These are phyloP conservation scores for Phrynocephalus versicolor DNA, from an alignment of 2,113 vertebrate species.

Conservation along the genomic window DNA sequence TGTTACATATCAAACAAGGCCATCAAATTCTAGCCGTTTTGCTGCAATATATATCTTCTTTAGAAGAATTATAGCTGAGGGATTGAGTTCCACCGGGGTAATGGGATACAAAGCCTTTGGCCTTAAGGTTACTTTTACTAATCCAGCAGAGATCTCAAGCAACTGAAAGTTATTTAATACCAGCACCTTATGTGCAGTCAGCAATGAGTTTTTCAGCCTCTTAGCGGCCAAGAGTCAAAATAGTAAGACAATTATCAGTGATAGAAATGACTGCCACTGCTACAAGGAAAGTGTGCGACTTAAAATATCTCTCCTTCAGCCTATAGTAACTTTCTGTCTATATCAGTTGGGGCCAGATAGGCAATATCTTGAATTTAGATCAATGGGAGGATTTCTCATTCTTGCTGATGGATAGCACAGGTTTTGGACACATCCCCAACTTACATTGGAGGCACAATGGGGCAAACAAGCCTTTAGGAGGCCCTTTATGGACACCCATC, in stretches of 20 bases:
- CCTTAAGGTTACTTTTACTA: constrained; percentile 15
- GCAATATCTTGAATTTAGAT: no score
- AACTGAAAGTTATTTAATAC: constrained; percentile 19
- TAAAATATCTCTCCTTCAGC: not conserved
- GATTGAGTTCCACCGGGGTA: not conserved
- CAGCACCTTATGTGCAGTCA: not conserved
- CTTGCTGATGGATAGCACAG: not conserved
- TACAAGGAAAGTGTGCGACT: not conserved
- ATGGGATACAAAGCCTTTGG: not conserved
- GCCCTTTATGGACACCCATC: no score
- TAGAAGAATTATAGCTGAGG: constrained; percentile 6
- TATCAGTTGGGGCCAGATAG: not conserved
- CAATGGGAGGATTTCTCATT: no score
- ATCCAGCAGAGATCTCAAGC: not conserved
- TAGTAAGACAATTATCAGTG: not conserved
- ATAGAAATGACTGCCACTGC: not conserved
- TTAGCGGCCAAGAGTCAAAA: not conserved
- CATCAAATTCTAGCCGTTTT: constrained; percentile 10
- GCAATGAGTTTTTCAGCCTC: not conserved
- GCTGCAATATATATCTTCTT: not conserved
- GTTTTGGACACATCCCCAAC: no score
- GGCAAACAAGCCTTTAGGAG: no score
- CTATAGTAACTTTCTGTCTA: not conserved
- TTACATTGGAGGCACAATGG: no score
- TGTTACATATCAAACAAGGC: not conserved